Conservation (phyloP, 2,888 invertebrate species). For the Agrilus biguttatus region DNA sequence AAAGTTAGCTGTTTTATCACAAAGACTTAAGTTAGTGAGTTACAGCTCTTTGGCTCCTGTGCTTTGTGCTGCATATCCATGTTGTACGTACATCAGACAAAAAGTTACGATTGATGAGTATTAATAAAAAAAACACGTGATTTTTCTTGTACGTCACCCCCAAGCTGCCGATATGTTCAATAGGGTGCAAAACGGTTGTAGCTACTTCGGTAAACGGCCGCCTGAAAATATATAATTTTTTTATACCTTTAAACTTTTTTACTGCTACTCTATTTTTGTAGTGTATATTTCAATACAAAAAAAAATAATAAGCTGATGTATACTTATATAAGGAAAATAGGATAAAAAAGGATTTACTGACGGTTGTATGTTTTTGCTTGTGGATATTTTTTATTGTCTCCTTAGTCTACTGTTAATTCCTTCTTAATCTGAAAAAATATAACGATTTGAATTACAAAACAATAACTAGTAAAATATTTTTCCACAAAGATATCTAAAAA, state of each 20-base stretch:
- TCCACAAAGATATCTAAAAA: too few species aligned
- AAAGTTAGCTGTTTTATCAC: conserved; percentile 31
- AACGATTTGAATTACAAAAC: too few species aligned
- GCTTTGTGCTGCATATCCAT: conserved; percentile 20
- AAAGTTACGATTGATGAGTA: conserved; percentile 18
- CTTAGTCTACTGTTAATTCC: too few species aligned
- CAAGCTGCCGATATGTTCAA: conserved; percentile 40
- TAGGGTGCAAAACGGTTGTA: conserved; percentile 93
- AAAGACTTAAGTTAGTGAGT: conserved; percentile 31
- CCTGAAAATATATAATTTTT: conserved; percentile 39
- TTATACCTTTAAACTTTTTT: too few species aligned
- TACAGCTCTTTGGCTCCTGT: conserved; percentile 31
- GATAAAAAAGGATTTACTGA: too few species aligned
- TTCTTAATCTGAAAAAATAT: not conserved
- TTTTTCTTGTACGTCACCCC: conserved; percentile 22
- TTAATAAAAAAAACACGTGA: conserved; percentile 12
- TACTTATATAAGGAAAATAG: too few species aligned
- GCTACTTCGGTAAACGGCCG: conserved; percentile 84
- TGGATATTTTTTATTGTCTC: too few species aligned
- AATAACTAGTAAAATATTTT: too few species aligned
- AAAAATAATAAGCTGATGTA: too few species aligned
- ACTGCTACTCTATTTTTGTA: too few species aligned
- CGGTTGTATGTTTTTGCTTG: too few species aligned
- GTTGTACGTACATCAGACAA: conserved; percentile 28
- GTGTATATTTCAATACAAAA: too few species aligned